These are phyloP conservation scores for Bufotes viridis DNA, from an alignment of 2,797 vertebrate species.

Conservation along the genomic window DNA sequence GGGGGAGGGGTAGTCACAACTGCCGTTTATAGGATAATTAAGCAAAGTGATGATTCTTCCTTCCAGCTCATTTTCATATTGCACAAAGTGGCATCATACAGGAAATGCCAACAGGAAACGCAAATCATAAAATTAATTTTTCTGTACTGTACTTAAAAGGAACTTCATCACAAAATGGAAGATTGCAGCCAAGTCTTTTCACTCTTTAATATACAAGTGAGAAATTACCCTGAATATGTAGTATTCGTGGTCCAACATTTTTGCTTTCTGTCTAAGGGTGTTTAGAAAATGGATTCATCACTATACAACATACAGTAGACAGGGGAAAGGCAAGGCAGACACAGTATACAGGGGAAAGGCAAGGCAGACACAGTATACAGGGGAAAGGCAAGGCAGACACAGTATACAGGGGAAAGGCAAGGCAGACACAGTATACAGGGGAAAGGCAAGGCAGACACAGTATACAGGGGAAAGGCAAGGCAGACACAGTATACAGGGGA, in stretches of 20 bases:
- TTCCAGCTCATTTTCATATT: background rate
- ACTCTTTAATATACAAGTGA: background rate
- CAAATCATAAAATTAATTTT: background rate
- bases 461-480: too few species aligned
- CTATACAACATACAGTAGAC: background rate
- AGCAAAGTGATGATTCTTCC: background rate
- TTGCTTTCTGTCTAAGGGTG: too few species aligned
- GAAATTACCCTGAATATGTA: background rate
- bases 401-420: too few species aligned
- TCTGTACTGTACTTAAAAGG: background rate
- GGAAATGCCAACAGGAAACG: constrained; percentile 5
- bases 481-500: too few species aligned
- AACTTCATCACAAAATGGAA: background rate
- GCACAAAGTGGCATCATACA: background rate
- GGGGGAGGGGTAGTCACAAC: too few species aligned
- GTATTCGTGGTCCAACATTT: background rate
- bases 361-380: too few species aligned
- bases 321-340: background rate
- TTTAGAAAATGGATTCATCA: background rate
- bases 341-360: too few species aligned
- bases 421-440: too few species aligned
- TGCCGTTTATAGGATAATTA: too few species aligned
- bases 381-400: too few species aligned
- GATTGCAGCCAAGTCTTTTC: background rate
- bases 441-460: too few species aligned